Percentiles rank a stretch among this genome's conserved stretches.
phyloP scores from a whole-genome alignment of 2,113 vertebrate genomes.

The Leptodactylus fuscus region DNA sequence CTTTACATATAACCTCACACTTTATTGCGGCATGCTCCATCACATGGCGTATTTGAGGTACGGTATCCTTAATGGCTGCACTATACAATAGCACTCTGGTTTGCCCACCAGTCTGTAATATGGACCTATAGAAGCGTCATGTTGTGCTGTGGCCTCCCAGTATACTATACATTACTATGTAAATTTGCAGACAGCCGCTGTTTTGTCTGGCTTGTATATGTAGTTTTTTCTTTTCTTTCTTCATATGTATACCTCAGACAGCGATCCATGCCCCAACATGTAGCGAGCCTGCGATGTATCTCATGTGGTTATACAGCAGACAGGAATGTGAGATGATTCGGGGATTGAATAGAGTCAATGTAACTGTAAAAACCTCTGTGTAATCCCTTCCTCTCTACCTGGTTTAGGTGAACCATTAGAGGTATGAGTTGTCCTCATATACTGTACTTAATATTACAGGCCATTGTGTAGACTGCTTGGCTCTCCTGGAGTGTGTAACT shows the following conservation, averaged over 20 bases:
- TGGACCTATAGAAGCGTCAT: too few relatives aligned
- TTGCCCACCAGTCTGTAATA: too few relatives aligned
- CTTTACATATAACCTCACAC: too few relatives aligned
- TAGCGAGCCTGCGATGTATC: not conserved
- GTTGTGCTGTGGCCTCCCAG: too few relatives aligned
- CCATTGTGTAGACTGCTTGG: not conserved
- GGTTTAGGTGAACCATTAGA: not conserved
- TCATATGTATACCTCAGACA: not conserved
- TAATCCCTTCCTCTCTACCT: not conserved
- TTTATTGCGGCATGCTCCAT: too few relatives aligned
- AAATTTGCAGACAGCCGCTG: not conserved
- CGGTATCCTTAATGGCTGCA: too few relatives aligned
- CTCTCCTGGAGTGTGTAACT: not conserved
- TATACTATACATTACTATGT: not conserved
- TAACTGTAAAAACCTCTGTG: not conserved
- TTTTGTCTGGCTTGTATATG: not conserved
- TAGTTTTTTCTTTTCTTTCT: not conserved
- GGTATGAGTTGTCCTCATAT: not conserved
- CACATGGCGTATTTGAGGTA: too few relatives aligned
- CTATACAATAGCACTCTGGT: too few relatives aligned
- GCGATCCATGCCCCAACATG: not conserved
- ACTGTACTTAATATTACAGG: not conserved
- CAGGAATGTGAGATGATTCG: constrained; percentile 5
- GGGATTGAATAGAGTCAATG: not conserved
- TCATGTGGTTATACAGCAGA: constrained; percentile 10